Base-by-base conservation (phyloP, 2,888 invertebrate species). In the Trachelus tabidus region DNA sequence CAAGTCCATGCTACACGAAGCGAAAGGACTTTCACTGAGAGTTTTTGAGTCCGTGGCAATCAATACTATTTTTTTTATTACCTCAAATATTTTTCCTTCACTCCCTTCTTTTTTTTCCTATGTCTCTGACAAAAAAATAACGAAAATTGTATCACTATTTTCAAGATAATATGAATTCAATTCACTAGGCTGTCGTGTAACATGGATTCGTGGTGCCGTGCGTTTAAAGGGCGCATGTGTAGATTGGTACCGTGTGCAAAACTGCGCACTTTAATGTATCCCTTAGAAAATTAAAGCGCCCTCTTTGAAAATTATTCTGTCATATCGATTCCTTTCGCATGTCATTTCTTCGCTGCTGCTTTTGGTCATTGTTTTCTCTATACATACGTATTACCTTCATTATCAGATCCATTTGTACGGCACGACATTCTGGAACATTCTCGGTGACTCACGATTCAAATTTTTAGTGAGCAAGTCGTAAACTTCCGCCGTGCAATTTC, bases 181-280 rank as follows among this genome's bases (percentile, higher is more conserved):
- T 23, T 23, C 56, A 23, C 56, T 23, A 2, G 23, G 23, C 56
- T 56, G 9, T 78, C 78, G 34, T 78, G 78, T 78, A 73, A 77
- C 76, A 78, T 37, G 77, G 79, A 35, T 33, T 40, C 12, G 76
- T 82, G 34, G 84, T 85, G 83, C 79, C 83, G 86, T 83, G 84
- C 80, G 85, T 83, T 83, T 56, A 73, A 81, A 75, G 34, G 15
- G 69, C 80, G 85, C 84, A 83, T 83, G 84, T 84, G 85, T 81
- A 34, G 30, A 30, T 75, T 76, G 34, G 83, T 75, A 34, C 68
- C 83, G 83, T 77, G 82, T 80, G 80, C 81, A 81, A 71, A 34
- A 78, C 40, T 73, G 74, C 73, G 31, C 77, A 73, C 2, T 56
- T 56, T 56, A 23, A 23, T 56, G 2, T 56, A 23, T 9, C 23